phyloP scores from a whole-genome alignment of 1,140 invertebrate genomes.

The Saccostrea cuccullata region DNA sequence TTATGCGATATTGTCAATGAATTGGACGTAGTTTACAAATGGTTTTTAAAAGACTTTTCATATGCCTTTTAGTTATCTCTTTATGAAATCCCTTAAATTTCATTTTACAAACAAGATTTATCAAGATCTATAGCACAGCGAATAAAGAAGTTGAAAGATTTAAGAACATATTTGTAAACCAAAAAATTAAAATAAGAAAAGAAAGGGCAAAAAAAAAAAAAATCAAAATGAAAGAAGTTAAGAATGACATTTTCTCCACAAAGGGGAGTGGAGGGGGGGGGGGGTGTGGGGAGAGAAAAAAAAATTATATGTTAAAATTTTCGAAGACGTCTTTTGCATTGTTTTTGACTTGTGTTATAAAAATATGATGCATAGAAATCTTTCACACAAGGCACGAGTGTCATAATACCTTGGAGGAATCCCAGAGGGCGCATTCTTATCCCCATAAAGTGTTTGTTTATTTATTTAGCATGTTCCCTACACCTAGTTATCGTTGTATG shows the following conservation, averaged over 20 bases:
- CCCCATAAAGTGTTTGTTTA: conserved; percentile 15
- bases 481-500: conserved; percentile 7
- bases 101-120: not conserved
- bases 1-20: conserved; percentile 12
- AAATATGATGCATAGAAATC: no score
- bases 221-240: no score
- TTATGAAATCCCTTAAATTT: not conserved
- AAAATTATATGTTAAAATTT: no score
- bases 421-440: not conserved
- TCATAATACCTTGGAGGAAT: not conserved
- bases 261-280: no score
- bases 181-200: no score
- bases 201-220: no score
- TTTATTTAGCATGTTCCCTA: not conserved
- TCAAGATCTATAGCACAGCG: not conserved
- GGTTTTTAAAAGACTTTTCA: not conserved
- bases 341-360: no score
- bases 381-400: not conserved
- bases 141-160: not conserved
- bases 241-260: no score
- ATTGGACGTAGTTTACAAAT: not conserved
- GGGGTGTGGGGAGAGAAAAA: no score
- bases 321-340: no score
- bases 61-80: not conserved
- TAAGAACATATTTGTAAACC: no score